Conservation (phyloP, 2,888 invertebrate genomes). For the Oscheius sp. region DNA sequence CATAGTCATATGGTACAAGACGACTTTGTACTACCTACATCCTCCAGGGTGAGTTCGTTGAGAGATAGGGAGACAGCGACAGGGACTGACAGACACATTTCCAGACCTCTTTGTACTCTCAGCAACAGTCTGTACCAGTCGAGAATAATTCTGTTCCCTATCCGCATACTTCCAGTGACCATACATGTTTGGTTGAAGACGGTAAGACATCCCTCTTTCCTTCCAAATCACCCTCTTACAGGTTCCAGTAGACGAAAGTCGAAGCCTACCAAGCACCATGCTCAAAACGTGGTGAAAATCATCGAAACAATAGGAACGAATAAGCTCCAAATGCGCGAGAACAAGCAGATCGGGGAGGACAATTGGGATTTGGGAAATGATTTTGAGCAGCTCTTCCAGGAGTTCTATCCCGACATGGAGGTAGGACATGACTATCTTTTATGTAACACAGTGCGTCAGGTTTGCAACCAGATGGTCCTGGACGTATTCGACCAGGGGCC, state of each 20-base stretch:
- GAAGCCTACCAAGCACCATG: neutral
- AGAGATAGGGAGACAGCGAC: no score
- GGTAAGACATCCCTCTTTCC: neutral
- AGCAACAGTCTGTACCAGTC: neutral
- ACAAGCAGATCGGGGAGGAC: neutral
- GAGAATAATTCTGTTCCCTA: neutral
- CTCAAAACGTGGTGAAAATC: neutral
- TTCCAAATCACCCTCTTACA: neutral
- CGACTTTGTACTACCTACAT: no score
- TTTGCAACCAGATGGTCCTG: neutral
- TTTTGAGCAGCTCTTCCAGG: neutral
- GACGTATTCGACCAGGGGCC: neutral
- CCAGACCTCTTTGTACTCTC: no score
- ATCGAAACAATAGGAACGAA: neutral
- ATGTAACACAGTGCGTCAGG: neutral
- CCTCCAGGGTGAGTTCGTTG: no score
- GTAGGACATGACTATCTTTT: neutral
- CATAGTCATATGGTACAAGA: no score
- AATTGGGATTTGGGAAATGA: slow-evolving; percentile 11
- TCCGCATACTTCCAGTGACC: no score
- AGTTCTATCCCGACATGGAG: neutral
- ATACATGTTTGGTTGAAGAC: neutral
- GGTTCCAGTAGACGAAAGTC: slow-evolving; percentile 23
- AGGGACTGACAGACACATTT: no score
- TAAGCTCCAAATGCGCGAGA: neutral